phyloP scores from a whole-genome alignment of 2,113 vertebrate genomes.

The Brachyhypopomus gauderio region DNA sequence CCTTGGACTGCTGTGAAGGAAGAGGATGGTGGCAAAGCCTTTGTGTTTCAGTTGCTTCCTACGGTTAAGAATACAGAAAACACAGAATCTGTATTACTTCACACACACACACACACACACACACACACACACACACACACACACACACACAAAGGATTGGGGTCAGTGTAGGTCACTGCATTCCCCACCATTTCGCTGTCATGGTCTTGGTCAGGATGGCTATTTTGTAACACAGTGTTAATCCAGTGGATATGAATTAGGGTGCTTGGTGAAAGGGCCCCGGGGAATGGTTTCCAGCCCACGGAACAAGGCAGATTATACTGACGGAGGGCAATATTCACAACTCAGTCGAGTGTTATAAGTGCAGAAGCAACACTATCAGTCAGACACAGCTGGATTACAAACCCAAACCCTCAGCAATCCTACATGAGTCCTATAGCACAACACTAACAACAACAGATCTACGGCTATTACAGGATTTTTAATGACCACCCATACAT shows the following conservation, averaged over 20 bases:
- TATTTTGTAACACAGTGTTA: constrained; percentile 65
- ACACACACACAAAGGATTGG: constrained; percentile 37
- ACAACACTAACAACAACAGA: not conserved
- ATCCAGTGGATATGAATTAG: constrained; percentile 74
- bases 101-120: not conserved
- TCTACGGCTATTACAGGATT: not conserved
- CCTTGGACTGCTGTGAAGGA: not conserved
- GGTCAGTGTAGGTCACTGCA: constrained; percentile 53
- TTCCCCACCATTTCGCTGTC: constrained; percentile 54
- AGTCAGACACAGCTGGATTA: constrained; percentile 47
- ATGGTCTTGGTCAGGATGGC: constrained; percentile 18
- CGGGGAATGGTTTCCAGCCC: constrained; percentile 73
- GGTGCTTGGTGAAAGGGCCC: constrained; percentile 61
- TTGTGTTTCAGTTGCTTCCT: not conserved
- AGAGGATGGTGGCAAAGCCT: not conserved
- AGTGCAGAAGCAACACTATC: constrained; percentile 62
- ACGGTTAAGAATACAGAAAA: constrained; percentile 13
- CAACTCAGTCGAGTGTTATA: constrained; percentile 68
- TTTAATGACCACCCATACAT: no score
- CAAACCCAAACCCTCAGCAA: constrained; percentile 24
- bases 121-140: constrained; percentile 17
- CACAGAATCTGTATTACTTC: constrained; percentile 6
- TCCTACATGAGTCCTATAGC: not conserved
- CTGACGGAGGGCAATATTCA: constrained; percentile 66
- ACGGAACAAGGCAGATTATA: constrained; percentile 73